Evolutionary conservation across 1,140 invertebrate genomes (phyloP), one percentile per base, ranked within the genome.

Genomic region (Monochamus saltuarius): DNA sequence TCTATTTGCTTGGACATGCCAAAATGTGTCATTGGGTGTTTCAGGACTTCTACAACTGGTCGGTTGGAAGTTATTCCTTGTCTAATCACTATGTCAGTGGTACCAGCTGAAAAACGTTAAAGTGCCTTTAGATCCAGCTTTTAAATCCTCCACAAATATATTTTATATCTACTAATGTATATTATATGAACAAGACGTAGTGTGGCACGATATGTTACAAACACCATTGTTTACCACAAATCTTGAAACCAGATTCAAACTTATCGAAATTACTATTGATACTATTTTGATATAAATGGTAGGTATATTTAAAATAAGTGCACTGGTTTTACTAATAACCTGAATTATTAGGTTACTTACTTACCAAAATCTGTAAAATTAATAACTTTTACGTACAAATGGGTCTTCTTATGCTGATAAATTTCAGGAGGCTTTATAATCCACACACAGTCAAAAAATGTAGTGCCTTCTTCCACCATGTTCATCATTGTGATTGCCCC

Each of bases 401-500:
- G 86, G 0, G 86, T 87, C 68, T 88, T 88, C 73, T 85, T 81
- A 69, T 87, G 83, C 39, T 85, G 73, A 69, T 84, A 86, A 61
- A 80, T 85, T 39, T 83, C 82, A 1, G 84, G 82, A 4, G 85
- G 86, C 67, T 84, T 82, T 2, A 90, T 85, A 4, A 90, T 78
- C 88, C 88, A 90, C 37, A 89, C 81, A 67, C 88, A 90, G 67
- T 90, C 87, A 62, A 86, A 90, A 0, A 80, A 79, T 68, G 84
- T 82, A 0, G 80, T 77, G 1, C 80, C 81, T 58, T 84, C 81
- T 43, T 78, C 78, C 7, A 86, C 82, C 87, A 89, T 89, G 64
- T 89, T 84, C 83, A 89, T 87, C 88, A 90, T 89, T 7, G 88
- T 89, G 19, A 90, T 90, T 9, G 85, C 83, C 0, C 88, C 88